Base-by-base conservation (phyloP, 30 jellyfish, hydroid and myxozoan species). In the Turritopsis dohrnii region DNA sequence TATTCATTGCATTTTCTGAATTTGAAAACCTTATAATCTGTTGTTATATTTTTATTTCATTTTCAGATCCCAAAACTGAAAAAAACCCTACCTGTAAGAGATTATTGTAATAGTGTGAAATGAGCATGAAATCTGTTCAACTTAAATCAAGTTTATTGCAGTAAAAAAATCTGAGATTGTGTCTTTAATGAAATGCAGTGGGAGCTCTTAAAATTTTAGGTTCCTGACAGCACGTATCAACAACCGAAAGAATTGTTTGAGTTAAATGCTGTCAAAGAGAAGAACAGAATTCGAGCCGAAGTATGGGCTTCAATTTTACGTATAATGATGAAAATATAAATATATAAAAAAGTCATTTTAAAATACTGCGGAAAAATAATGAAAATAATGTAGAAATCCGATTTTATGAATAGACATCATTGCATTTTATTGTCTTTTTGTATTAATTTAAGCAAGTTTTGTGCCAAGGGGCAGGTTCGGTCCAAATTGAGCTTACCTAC, bases 231-330 rank as follows among this genome's bases (percentile, higher is more conserved):
- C 5, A 90, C 97, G 8, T 90, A 90, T 77, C 80, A 66, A 54
- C 52, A 72, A 1, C 97, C 97, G 72, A 90, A 86, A 54, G 95
- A 86, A 19, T 65, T 52, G 54, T 76, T 73, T 8, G 60, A 74
- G 20, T 52, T 90, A 24, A 71, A 89, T 25, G 83, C 84, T 84
- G 83, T 41, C 21, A 81, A 73, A 22, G 89, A 85, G 28, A 86
- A 86, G 19, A 90, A 90, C 74, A 90, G 83, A 83, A 82, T 84
- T 54, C 76, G 79, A n/a, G 95, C 97, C 16, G 97, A 90, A 92
- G 97, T 90, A 79, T 18, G 83, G 19, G 1, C n/a, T n/a, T n/a
- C n/a, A n/a, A n/a, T n/a, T n/a, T n/a, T n/a, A n/a, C n/a, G n/a
- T n/a, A n/a, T n/a, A n/a, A n/a, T n/a, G n/a, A n/a, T n/a, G n/a